Base-by-base conservation (phyloP, 2,888 invertebrate genomes). In the Campoletis raptor region DNA sequence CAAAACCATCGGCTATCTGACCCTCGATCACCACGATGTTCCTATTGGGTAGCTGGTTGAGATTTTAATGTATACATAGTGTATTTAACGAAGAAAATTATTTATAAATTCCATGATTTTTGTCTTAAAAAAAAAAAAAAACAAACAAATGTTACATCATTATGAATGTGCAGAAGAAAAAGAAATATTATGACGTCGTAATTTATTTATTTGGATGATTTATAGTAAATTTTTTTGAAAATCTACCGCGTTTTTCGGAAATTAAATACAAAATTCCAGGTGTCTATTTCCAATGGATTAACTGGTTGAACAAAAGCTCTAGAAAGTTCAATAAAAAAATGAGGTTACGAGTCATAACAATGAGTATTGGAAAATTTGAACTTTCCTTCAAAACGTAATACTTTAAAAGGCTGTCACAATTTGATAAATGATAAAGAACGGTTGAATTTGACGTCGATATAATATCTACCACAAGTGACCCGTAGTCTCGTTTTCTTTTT, bases 21-120 rank as follows among this genome's bases (percentile, higher is more conserved):
- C 15, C 66, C 79, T 79, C 81, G 81, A 82, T 85, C 78, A 82
- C 79, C 69, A 57, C 66, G 87, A 82, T 85, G 85, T 85, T 85
- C 87, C 85, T 87, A 85, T 82, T 64, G 74, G 79, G 70, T 79
- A 66, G 85, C 81, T 78, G 85, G 72, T 82, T 85, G 87, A 79
- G 79, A 85, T 87, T 85, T 82, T 80, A 79, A 42, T 7, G n/a
- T 69, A 69, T 64, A 72, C 40, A 52, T 37, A 64, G 76, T 61
- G 21, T 48, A 70, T 48, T 61, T 24, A 21, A 36, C 12, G 57
- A 67, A 54, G 30, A 61, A 74, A 24, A 72, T 37, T 74, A 67
- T 61, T 45, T 30, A 40, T 67, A 30, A 70, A 76, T 70, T 64
- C 37, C 36, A 24, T 80, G 48, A 61, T 45, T 45, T 74, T 61